A percentile compares a stretch with the other conserved stretches of the same genome.
Conservation (phyloP, 2,888 invertebrate genomes). For the Esperia sulphurella region DNA sequence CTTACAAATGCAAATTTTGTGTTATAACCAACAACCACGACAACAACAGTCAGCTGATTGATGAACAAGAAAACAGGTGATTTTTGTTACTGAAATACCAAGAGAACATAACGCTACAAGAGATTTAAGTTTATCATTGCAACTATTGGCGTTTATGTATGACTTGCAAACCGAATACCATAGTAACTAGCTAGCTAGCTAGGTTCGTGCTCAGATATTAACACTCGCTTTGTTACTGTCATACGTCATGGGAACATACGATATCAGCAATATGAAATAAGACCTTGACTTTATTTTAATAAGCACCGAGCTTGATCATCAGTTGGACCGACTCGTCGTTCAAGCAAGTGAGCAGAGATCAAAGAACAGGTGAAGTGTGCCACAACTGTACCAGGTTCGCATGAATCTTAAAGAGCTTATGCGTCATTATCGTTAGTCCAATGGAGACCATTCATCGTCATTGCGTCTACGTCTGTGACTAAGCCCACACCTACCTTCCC, state of each 20-base stretch:
- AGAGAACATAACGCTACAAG: constrained; percentile 27
- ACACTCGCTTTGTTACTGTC: too few species aligned
- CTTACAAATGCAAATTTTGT: too few species aligned
- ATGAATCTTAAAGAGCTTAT: constrained; percentile 32
- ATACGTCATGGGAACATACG: neutral
- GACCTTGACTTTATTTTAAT: constrained; percentile 4
- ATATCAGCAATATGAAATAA: neutral
- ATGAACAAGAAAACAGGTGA: constrained; percentile 32
- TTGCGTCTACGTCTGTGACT: constrained; percentile 9
- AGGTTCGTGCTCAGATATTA: too few species aligned
- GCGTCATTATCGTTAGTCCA: constrained; percentile 30
- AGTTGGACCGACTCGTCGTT: neutral
- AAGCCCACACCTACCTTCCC: constrained; percentile 7
- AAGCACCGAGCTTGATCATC: neutral
- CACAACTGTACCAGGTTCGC: constrained; percentile 41
- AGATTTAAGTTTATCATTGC: constrained; percentile 11
- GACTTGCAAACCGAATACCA: neutral
- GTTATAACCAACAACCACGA: too few species aligned
- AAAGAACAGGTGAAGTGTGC: constrained; percentile 51
- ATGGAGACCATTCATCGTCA: constrained; percentile 27
- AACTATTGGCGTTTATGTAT: neutral
- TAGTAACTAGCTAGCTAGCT: neutral
- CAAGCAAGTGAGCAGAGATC: constrained; percentile 25
- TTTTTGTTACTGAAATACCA: constrained; percentile 32
- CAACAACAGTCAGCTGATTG: too few species aligned